phyloP scores from a whole-genome alignment of 2,113 vertebrate species.

The Solea senegalensis region DNA sequence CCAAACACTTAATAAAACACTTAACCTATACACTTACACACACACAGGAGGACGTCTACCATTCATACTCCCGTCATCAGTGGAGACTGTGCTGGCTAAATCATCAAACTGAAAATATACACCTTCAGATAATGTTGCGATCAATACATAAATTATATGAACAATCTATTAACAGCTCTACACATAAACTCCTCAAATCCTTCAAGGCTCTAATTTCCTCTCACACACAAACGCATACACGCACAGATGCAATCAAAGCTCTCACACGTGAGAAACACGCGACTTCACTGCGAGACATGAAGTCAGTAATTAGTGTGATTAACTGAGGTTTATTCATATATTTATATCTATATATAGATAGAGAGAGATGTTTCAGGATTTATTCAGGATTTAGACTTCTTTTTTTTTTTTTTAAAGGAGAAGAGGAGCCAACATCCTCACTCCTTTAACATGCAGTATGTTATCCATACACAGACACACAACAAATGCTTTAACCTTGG shows the following conservation, averaged over 20 bases:
- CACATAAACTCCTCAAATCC: constrained; percentile 51
- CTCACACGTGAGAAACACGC: constrained; percentile 46
- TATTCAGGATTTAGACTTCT: constrained; percentile 21
- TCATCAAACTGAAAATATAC: constrained; percentile 7
- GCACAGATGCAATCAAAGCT: constrained; percentile 10
- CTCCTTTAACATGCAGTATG: not conserved
- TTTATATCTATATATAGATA: constrained; percentile 53
- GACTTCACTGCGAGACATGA: constrained; percentile 44
- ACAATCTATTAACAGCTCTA: constrained; percentile 53
- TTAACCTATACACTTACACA: not conserved
- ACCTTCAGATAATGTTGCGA: not conserved
- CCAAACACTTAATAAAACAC: not conserved
- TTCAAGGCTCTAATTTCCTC: constrained; percentile 56
- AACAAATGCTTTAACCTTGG: too few species aligned
- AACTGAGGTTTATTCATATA: constrained; percentile 57
- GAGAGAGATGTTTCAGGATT: constrained; percentile 18
- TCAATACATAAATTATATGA: constrained; percentile 47
- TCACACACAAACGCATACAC: not conserved
- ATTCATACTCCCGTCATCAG: not conserved
- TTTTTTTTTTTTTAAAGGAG: constrained; percentile 40
- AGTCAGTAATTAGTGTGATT: constrained; percentile 54
- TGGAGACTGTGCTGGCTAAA: constrained; percentile 4
- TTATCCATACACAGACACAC: too few species aligned
- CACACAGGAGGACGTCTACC: not conserved
- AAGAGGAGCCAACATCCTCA: constrained; percentile 36